Base-by-base conservation (phyloP, 2,888 invertebrate species). In the Tillus elongatus region DNA sequence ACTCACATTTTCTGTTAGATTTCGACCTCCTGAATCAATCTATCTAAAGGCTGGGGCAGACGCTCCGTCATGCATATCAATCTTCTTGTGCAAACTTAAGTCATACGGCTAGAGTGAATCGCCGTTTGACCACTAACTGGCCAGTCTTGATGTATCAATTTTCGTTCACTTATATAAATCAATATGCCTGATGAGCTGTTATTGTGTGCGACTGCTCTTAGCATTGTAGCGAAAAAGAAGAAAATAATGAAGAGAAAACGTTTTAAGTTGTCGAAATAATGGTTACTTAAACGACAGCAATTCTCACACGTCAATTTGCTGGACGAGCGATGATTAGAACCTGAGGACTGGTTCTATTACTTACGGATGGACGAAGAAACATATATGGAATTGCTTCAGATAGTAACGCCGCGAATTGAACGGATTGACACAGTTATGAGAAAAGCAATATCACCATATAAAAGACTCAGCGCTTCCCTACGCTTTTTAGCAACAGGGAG, bases 261-360 rank as follows among this genome's bases (percentile, higher is more conserved):
- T 32, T 15, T 13, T 8, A 9, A 11, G 10, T 29, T 12, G 33
- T 12, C 13, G 11, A 41, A 39, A 37, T n/a, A 16, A 10, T 44
- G 43, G 38, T 26, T 40, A 14, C 15, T 41, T 13, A 41, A 44
- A 34, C 4, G 45, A 12, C 12, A 13, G 8, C 4, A 30, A 11
- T 39, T 26, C 33, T 35, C 39, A 9, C 41, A 43, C 34, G 30
- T 36, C 3, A 44, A 45, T 34, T 15, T 45, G 2, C 31, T 40
- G 33, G 15, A 37, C 14, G 40, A 43, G 31, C 28, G 37, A 15
- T 14, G 32, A 10, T 11, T 42, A 11, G 40, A 52, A 36, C 48
- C 50, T 1, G 37, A n/a, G 33, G 44, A 47, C 33, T 52, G 43
- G 43, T 32, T 15, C 15, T 51, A 52, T 37, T 53, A 46, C 38